Percentiles rank a stretch among this genome's conserved stretches.
These are phyloP conservation scores for Choloepus hoffmanni DNA, from an alignment of 2,113 vertebrate genomes.

Conservation along the genomic window DNA sequence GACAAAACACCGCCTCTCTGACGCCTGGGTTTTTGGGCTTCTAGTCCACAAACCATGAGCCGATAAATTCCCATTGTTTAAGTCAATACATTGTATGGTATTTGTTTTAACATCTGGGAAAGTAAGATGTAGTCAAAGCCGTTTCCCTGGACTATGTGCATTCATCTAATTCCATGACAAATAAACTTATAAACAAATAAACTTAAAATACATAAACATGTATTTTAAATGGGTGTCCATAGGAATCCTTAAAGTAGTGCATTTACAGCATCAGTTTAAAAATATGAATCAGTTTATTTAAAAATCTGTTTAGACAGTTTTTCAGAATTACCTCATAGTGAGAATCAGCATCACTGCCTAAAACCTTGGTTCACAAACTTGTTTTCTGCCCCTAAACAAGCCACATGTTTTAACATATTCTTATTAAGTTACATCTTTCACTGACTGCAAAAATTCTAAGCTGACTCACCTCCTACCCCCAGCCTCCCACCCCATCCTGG, in stretches of 20 bases:
- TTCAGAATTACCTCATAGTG: constrained; percentile 43
- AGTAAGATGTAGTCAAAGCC: background rate
- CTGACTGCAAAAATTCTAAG: constrained; percentile 24
- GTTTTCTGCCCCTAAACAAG: constrained; percentile 31
- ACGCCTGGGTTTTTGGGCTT: too few species aligned
- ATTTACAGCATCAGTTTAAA: constrained; percentile 26
- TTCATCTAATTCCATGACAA: constrained; percentile 10
- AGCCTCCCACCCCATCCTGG: background rate
- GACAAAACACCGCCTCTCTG: too few species aligned
- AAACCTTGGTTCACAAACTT: constrained; percentile 30
- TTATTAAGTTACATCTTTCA: constrained; percentile 1
- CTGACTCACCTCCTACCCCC: background rate
- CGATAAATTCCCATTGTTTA: too few species aligned
- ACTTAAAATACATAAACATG: background rate
- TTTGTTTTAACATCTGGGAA: too few species aligned
- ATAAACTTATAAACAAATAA: background rate
- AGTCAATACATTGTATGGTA: too few species aligned
- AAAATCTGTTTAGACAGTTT: constrained; percentile 48
- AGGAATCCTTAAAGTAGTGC: constrained; percentile 37
- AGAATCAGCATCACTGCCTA: background rate
- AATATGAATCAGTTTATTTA: constrained; percentile 10
- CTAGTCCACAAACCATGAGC: too few species aligned
- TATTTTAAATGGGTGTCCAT: background rate
- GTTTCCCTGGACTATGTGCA: background rate
- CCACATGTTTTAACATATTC: background rate